These are phyloP conservation scores for Herpetotheres cachinnans DNA, from an alignment of 2,113 vertebrate species.

Conservation along the genomic window DNA sequence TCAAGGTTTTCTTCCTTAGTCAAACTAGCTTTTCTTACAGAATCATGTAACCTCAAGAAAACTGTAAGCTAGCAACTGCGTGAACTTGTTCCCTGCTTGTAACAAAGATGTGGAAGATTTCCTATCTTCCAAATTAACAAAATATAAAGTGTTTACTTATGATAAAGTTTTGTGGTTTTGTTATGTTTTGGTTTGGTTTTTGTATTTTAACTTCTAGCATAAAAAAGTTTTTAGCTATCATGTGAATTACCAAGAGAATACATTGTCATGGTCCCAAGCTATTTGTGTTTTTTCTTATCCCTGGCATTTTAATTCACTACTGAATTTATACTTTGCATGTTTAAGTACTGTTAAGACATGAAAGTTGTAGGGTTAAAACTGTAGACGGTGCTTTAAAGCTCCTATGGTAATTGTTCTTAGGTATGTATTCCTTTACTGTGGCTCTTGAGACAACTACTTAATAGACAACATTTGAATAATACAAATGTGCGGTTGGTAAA, in stretches of 20 bases:
- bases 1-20: background rate
- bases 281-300: constrained; percentile 35
- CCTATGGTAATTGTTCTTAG: constrained; percentile 56
- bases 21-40: background rate
- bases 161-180: background rate
- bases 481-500: constrained; percentile 73
- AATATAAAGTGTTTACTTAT: background rate
- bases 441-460: constrained; percentile 64
- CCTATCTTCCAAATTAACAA: background rate
- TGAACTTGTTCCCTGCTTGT: background rate
- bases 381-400: constrained; percentile 59
- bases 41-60: background rate
- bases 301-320: constrained; percentile 57
- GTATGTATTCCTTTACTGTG: constrained; percentile 52
- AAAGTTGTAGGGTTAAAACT: constrained; percentile 59
- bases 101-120: background rate
- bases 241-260: background rate
- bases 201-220: background rate
- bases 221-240: background rate
- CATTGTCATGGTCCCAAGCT: constrained; percentile 17
- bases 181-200: background rate
- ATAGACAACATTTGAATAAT: constrained; percentile 73
- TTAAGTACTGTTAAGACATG: constrained; percentile 55
- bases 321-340: constrained; percentile 36
- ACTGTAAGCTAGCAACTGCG: background rate